Percentiles rank a stretch among this genome's conserved stretches.
These are phyloP conservation scores for Dryococelus australis DNA, from an alignment of 2,888 invertebrate species.

Conservation along the genomic window DNA sequence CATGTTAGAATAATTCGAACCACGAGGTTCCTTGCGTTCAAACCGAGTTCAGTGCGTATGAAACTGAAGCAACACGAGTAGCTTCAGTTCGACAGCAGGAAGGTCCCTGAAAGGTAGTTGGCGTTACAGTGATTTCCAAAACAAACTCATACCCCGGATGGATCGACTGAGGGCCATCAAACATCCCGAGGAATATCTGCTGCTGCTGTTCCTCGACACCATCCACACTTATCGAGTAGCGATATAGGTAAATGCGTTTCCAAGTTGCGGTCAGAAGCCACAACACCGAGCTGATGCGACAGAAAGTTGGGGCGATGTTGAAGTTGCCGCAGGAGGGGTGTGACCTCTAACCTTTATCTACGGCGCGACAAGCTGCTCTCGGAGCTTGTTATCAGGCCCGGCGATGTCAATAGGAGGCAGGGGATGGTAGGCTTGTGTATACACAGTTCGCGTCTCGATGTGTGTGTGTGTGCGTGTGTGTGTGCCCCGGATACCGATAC, in stretches of 20 bases:
- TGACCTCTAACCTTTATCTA: conserved; percentile 3
- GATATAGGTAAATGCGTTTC: neutral
- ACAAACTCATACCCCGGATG: too few relatives aligned
- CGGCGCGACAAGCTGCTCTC: neutral
- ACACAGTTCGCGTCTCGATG: neutral
- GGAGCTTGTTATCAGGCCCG: neutral
- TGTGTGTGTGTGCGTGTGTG: neutral
- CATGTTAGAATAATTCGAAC: too few relatives aligned
- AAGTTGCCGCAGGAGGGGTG: neutral
- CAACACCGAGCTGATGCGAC: neutral
- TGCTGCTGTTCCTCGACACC: too few relatives aligned
- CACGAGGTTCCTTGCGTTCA: too few relatives aligned
- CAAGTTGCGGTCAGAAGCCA: neutral
- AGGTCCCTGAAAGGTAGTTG: too few relatives aligned
- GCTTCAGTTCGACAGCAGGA: too few relatives aligned
- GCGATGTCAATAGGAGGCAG: neutral
- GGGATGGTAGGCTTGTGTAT: neutral
- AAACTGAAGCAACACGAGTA: too few relatives aligned
- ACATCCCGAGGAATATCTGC: too few relatives aligned
- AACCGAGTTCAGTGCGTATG: too few relatives aligned
- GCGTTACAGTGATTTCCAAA: too few relatives aligned
- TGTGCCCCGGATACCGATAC: conserved; percentile 8
- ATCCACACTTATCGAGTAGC: neutral
- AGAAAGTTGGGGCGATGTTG: neutral
- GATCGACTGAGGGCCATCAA: too few relatives aligned